Conservation (phyloP, 2,797 vertebrate genomes). For the Meda fulgida region DNA sequence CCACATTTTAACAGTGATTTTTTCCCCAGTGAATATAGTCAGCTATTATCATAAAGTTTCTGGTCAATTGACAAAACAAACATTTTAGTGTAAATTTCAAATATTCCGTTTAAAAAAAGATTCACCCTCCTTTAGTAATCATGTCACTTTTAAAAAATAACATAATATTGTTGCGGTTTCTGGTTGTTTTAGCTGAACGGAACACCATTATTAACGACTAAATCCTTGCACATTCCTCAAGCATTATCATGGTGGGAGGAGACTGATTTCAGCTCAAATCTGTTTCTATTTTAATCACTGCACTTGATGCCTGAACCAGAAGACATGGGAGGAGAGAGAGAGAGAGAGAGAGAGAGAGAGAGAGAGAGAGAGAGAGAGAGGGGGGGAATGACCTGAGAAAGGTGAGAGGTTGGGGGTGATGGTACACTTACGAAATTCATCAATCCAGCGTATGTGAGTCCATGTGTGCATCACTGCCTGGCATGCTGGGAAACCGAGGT, state of each 20-base stretch:
- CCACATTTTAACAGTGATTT: not conserved
- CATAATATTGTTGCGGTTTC: slow-evolving; percentile 37
- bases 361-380: not conserved
- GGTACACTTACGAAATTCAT: slow-evolving; percentile 47
- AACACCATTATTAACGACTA: slow-evolving; percentile 49
- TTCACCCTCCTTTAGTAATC: not conserved
- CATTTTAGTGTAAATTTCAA: not conserved
- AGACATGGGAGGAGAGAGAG: not conserved
- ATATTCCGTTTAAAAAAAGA: not conserved
- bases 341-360: not conserved
- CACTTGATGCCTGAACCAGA: slow-evolving; percentile 20
- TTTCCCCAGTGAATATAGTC: not conserved
- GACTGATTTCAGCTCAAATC: slow-evolving; percentile 27
- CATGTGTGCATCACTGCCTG: slow-evolving; percentile 34
- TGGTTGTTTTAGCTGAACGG: slow-evolving; percentile 26
- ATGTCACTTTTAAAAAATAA: slow-evolving; percentile 16
- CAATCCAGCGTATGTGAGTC: slow-evolving; percentile 45
- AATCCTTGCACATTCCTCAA: slow-evolving; percentile 41
- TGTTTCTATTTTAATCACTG: slow-evolving; percentile 28
- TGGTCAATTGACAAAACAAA: not conserved
- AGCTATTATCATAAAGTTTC: not conserved
- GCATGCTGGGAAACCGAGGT: slow-evolving; percentile 40
- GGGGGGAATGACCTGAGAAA: slow-evolving; percentile 17
- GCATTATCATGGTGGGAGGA: slow-evolving; percentile 21
- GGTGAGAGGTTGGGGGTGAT: slow-evolving; percentile 47